These are phyloP conservation scores for Thereva nobilitata DNA, from an alignment of 2,888 invertebrate species.

Conservation along the genomic window DNA sequence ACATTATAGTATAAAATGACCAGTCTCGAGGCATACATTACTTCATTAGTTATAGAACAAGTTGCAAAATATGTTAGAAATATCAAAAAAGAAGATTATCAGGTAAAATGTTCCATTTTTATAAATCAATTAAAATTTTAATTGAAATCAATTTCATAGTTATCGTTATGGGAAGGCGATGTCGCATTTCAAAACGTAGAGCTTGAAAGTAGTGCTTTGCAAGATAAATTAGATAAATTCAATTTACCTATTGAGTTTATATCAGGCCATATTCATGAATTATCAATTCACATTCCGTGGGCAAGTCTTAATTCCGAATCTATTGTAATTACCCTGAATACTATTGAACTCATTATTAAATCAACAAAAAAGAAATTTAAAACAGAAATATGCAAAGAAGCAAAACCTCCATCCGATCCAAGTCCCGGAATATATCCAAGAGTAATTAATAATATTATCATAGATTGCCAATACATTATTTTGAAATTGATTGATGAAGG, in stretches of 20 bases:
- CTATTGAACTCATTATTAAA: slow-evolving; percentile 73
- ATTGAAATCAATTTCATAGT: slow-evolving; percentile 58
- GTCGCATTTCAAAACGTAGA: slow-evolving; percentile 92
- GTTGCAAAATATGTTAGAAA: slow-evolving; percentile 93
- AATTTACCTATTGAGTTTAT: slow-evolving; percentile 88
- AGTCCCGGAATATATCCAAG: slow-evolving; percentile 27
- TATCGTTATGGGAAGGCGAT: slow-evolving; percentile 96
- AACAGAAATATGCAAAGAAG: slow-evolving; percentile 43
- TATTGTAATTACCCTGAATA: slow-evolving; percentile 91
- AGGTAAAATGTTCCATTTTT: slow-evolving; percentile 61
- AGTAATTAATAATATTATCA: slow-evolving; percentile 86
- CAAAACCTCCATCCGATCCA: neutral
- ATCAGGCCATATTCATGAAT: slow-evolving; percentile 92
- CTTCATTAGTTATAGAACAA: slow-evolving; percentile 90
- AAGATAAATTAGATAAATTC: slow-evolving; percentile 69
- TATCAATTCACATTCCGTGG: slow-evolving; percentile 92
- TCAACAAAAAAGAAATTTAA: slow-evolving; percentile 56
- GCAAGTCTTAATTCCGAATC: slow-evolving; percentile 94
- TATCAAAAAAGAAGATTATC: slow-evolving; percentile 89
- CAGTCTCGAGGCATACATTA: slow-evolving; percentile 91
- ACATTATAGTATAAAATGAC: slow-evolving; percentile 67
- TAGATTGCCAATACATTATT: slow-evolving; percentile 89
- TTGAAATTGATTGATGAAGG: slow-evolving; percentile 97
- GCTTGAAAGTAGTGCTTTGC: slow-evolving; percentile 85
- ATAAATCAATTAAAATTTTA: too few relatives aligned